Evolutionary conservation across 2,888 invertebrate species (phyloP), one percentile per base, ranked within the genome.

Genomic region (Dendrolimus pini): DNA sequence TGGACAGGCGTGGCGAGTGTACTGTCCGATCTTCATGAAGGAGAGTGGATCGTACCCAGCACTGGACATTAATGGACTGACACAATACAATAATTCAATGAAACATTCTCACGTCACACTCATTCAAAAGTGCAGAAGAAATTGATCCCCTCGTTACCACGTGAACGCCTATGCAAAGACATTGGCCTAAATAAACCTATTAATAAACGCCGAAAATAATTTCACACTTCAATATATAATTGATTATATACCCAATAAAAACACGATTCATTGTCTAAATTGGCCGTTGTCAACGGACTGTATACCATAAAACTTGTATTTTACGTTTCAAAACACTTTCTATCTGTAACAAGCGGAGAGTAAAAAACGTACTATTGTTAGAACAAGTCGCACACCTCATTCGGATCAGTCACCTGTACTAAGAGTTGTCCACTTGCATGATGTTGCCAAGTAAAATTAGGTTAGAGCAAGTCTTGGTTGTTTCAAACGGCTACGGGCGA

Each of bases 341-440:
- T 80, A 77, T 47, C 47, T 9, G 47, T 47, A 47, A 47, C 70
- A 60, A 63, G 55, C 66, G 64, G 68, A 72, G 63, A 60, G 70
- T 66, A 77, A 78, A 76, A 77, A 79, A 66, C 65, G 71, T 70
- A 63, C 75, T 68, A 79, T 82, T 81, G 81, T 78, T 77, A 68
- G 69, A 69, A 68, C 71, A 72, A 70, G 74, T 69, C 66, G 67
- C 75, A 75, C 78, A 74, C 74, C 74, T 70, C 71, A 69, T 77
- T 78, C 10, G 47, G 12, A 9, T 47, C 9, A 9, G 47, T 47
- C 47, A 47, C 47, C 47, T 47, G 47, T 12, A 47, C 47, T 47
- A 47, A 30, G 30, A 30, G 30, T 6, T 30, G 30, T 30, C 30
- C 30, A 30, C 30, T 30, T 30, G 30, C 30, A 30, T 30, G 18